Conservation (phyloP, 2,113 vertebrate species). For the Channa argus region DNA sequence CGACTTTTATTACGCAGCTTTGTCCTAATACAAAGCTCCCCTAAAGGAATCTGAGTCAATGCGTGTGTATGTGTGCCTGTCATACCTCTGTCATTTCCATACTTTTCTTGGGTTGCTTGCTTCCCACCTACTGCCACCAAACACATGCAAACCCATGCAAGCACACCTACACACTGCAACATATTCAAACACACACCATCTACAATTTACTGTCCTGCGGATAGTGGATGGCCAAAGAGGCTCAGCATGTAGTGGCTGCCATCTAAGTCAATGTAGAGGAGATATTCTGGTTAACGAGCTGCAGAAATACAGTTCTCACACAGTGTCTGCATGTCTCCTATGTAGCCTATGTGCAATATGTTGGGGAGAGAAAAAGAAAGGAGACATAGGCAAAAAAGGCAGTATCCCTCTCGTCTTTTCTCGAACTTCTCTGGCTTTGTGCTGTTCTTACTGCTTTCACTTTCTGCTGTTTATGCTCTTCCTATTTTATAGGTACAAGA, state of each 20-base stretch:
- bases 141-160: constrained; percentile 52
- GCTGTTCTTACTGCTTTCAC: no score
- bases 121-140: constrained; percentile 14
- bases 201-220: constrained; percentile 47
- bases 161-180: constrained; percentile 49
- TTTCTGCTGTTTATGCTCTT: no score
- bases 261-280: constrained; percentile 53
- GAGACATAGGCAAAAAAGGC: constrained; percentile 2
- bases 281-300: constrained; percentile 69
- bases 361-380: constrained; percentile 10
- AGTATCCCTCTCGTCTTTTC: constrained; percentile 16
- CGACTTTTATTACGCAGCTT: constrained; percentile 75
- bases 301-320: constrained; percentile 48
- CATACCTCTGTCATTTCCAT: constrained; percentile 56
- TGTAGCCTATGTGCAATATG: background rate
- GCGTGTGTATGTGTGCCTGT: constrained; percentile 37
- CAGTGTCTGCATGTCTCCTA: constrained; percentile 3
- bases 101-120: constrained; percentile 35
- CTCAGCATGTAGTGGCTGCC: constrained; percentile 56
- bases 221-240: constrained; percentile 48
- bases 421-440: background rate
- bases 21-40: constrained; percentile 75
- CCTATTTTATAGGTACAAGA: no score
- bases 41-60: constrained; percentile 70
- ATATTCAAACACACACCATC: constrained; percentile 41